These are phyloP conservation scores for Tapirus terrestris DNA, from an alignment of 2,113 vertebrate species.

Conservation along the genomic window DNA sequence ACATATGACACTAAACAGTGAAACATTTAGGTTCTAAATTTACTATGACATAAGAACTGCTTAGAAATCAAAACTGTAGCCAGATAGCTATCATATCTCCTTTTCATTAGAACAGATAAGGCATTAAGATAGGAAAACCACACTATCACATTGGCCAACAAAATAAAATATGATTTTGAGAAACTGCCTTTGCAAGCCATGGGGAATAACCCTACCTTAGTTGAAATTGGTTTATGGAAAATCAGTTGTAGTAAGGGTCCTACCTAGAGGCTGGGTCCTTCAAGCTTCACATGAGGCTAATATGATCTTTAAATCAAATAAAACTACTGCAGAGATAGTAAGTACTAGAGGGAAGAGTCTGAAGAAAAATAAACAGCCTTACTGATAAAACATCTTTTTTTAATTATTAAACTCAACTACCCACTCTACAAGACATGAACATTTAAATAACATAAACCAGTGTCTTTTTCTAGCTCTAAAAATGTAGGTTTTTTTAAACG, in stretches of 20 bases:
- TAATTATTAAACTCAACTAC: slow-evolving; percentile 16
- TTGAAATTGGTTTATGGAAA: neutral
- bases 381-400: neutral
- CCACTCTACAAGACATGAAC: neutral
- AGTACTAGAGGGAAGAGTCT: neutral
- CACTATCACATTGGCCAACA: neutral
- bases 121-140: neutral
- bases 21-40: slow-evolving; percentile 30
- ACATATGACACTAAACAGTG: neutral
- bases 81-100: neutral
- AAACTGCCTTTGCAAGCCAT: neutral
- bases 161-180: neutral
- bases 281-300: neutral
- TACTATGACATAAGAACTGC: slow-evolving; percentile 11
- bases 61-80: neutral
- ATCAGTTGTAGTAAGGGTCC: neutral
- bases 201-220: neutral
- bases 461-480: neutral
- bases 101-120: neutral
- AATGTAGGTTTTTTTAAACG: neutral
- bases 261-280: slow-evolving; percentile 5
- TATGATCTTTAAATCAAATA: neutral
- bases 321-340: neutral
- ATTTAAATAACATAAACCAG: neutral
- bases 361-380: neutral